phyloP scores from a whole-genome alignment of 2,797 vertebrate genomes.

The Danio albolineatus region DNA sequence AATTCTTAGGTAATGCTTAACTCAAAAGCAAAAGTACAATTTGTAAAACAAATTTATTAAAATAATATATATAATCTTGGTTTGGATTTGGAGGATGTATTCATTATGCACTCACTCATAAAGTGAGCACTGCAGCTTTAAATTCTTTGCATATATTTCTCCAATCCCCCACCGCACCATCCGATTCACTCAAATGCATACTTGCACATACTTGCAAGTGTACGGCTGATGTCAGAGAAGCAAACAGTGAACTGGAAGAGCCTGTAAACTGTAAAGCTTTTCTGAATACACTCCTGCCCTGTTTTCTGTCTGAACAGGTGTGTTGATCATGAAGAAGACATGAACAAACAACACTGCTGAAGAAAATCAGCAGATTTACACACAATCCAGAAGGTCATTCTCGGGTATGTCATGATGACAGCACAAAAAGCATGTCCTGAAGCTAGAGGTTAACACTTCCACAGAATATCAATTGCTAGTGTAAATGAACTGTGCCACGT shows the following conservation, averaged over 20 bases:
- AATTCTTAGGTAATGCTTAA: too few relatives aligned
- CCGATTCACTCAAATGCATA: background rate
- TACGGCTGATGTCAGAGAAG: background rate
- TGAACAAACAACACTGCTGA: background rate
- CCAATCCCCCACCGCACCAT: background rate
- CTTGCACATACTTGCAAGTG: background rate
- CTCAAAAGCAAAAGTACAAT: too few relatives aligned
- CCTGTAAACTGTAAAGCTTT: background rate
- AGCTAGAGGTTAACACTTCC: background rate
- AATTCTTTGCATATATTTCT: background rate
- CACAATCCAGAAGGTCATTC: background rate
- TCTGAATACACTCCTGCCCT: background rate
- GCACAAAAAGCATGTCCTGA: conserved; percentile 6
- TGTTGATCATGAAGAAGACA: background rate
- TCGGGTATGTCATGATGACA: background rate
- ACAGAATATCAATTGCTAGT: background rate
- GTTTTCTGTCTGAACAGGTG: background rate
- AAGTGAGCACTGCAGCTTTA: too few relatives aligned
- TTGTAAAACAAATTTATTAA: too few relatives aligned
- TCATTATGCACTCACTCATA: too few relatives aligned
- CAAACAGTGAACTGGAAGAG: background rate
- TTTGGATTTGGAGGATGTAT: too few relatives aligned
- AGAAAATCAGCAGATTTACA: conserved; percentile 5
- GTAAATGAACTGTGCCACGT: background rate
- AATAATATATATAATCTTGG: too few relatives aligned